Percentiles rank a stretch among this genome's conserved stretches.
phyloP scores from a whole-genome alignment of 2,113 vertebrate genomes.

The Stegostoma tigrinum region DNA sequence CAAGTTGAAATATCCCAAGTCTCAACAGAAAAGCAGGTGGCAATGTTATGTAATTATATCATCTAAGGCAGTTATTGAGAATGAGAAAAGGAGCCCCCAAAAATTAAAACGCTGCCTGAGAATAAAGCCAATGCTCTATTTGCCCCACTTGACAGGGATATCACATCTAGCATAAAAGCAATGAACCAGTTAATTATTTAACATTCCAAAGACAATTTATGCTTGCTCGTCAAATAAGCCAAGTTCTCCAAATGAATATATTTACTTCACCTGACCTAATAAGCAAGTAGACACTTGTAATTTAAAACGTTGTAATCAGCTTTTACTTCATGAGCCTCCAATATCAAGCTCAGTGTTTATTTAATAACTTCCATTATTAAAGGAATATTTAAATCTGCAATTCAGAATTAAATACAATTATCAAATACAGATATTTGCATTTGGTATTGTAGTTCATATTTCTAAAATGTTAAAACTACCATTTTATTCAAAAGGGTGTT shows the following conservation, averaged over 20 bases:
- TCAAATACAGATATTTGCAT: background rate
- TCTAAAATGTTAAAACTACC: background rate
- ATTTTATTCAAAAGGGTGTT: constrained; percentile 25
- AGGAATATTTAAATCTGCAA: background rate
- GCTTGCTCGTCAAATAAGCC: background rate
- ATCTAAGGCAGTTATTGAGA: no score
- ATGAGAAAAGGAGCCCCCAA: no score
- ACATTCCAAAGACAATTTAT: background rate
- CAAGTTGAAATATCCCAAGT: no score
- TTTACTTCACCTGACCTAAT: background rate
- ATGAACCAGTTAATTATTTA: background rate
- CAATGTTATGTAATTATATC: no score
- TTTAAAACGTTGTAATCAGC: background rate
- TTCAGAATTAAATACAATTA: background rate
- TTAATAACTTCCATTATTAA: background rate
- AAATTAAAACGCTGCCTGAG: no score
- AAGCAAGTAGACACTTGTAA: background rate
- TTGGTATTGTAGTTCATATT: background rate
- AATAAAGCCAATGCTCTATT: background rate
- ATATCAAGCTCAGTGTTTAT: background rate
- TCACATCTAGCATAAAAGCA: background rate
- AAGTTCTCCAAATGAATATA: background rate
- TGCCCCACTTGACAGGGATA: background rate
- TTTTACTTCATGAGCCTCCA: background rate
- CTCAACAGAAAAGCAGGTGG: no score